Percentiles rank a stretch among this genome's conserved stretches.
Conservation (phyloP, 2,113 vertebrate genomes). For the Oryzias curvinotus region DNA sequence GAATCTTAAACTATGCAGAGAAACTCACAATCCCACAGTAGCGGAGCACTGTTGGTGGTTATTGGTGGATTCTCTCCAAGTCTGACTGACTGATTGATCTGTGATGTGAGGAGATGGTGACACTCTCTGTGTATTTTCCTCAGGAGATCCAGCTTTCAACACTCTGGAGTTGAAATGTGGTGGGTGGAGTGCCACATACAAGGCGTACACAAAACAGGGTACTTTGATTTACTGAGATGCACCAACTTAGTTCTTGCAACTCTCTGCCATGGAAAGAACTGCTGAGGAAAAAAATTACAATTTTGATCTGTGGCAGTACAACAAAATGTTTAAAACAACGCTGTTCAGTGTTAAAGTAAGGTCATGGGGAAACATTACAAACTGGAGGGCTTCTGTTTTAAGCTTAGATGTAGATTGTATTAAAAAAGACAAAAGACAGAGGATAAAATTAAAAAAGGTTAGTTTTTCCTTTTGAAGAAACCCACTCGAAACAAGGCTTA, state of each 20-base stretch:
- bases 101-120: not conserved
- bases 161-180: not conserved
- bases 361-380: too few species aligned
- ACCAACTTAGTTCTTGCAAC: not conserved
- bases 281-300: not conserved
- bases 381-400: too few species aligned
- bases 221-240: not conserved
- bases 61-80: not conserved
- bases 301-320: not conserved
- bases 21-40: not conserved
- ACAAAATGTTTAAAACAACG: not conserved
- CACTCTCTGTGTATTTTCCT: constrained; percentile 1
- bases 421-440: not conserved
- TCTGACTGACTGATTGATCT: constrained; percentile 24
- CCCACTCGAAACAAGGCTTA: too few species aligned
- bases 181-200: not conserved
- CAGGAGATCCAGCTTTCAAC: not conserved
- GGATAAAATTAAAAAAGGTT: too few species aligned
- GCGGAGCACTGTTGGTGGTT: constrained; percentile 4
- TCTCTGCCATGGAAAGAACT: not conserved
- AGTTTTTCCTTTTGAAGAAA: too few species aligned
- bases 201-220: not conserved
- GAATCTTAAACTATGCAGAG: not conserved
- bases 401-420: too few species aligned
- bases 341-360: too few species aligned